phyloP scores from a whole-genome alignment of 2,113 vertebrate genomes.

The Drymodes brunneopygia region DNA sequence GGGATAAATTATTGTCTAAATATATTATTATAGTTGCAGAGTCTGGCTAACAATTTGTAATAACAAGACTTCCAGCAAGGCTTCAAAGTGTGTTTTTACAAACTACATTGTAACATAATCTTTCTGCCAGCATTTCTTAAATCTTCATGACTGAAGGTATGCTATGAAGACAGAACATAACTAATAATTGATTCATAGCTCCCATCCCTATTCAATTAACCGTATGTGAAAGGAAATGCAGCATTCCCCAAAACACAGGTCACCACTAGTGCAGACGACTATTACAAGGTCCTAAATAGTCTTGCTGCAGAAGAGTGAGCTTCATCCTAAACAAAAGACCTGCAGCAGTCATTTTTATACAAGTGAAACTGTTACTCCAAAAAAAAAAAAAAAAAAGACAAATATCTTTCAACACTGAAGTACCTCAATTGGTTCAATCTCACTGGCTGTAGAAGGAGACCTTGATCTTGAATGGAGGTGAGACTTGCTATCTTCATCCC shows the following conservation, averaged over 20 bases:
- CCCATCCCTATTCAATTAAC: background rate
- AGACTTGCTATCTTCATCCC: constrained; percentile 85
- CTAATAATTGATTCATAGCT: background rate
- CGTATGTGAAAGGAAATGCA: background rate
- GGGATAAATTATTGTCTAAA: background rate
- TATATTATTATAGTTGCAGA: background rate
- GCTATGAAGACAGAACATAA: background rate
- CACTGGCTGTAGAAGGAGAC: constrained; percentile 88
- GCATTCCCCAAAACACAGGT: background rate
- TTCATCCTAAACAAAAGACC: background rate
- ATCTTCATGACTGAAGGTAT: background rate
- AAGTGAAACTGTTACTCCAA: background rate
- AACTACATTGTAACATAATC: background rate
- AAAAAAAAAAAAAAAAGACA: background rate
- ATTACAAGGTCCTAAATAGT: background rate
- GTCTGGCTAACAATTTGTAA: background rate
- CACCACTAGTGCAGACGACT: background rate
- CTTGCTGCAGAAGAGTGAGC: background rate
- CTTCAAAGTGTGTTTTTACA: background rate
- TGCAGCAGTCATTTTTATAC: background rate
- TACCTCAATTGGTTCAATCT: constrained; percentile 90
- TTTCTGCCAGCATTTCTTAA: background rate
- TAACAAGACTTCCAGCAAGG: background rate
- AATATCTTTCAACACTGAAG: background rate
- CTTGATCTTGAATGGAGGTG: constrained; percentile 84